These are phyloP conservation scores for Schizaphis graminum DNA, from an alignment of 2,888 invertebrate genomes.

Conservation along the genomic window DNA sequence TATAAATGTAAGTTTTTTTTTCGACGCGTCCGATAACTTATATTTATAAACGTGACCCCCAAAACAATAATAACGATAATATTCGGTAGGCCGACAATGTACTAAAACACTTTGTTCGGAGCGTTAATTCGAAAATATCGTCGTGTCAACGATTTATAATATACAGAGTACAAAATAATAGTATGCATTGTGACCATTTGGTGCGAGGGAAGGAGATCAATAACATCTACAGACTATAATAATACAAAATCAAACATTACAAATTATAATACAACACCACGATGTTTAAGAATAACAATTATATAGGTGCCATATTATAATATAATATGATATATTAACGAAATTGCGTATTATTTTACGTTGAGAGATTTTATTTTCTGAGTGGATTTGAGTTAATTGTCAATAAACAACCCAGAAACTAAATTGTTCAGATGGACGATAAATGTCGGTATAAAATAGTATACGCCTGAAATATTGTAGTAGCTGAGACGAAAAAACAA, in stretches of 20 bases:
- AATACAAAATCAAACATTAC: neutral
- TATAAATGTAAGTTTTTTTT: conserved; percentile 16
- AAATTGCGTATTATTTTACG: neutral
- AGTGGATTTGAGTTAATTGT: neutral
- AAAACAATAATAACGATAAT: conserved; percentile 22
- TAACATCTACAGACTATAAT: neutral
- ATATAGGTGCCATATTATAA: neutral
- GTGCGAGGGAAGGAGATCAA: neutral
- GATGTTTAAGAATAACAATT: neutral
- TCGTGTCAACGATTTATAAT: neutral
- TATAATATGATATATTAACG: neutral
- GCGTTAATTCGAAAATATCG: neutral
- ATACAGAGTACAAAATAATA: neutral
- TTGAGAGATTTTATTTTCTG: neutral
- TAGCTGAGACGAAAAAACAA: neutral
- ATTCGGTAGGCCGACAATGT: neutral
- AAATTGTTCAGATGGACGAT: neutral
- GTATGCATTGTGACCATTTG: neutral
- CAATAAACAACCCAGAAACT: neutral
- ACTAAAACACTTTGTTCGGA: neutral
- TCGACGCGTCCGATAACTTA: neutral
- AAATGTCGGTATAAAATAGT: neutral
- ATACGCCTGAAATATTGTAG: neutral
- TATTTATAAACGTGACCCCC: neutral
- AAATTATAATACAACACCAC: neutral